phyloP scores from a whole-genome alignment of 2,797 vertebrate genomes.

The Spinus olivaceus region DNA sequence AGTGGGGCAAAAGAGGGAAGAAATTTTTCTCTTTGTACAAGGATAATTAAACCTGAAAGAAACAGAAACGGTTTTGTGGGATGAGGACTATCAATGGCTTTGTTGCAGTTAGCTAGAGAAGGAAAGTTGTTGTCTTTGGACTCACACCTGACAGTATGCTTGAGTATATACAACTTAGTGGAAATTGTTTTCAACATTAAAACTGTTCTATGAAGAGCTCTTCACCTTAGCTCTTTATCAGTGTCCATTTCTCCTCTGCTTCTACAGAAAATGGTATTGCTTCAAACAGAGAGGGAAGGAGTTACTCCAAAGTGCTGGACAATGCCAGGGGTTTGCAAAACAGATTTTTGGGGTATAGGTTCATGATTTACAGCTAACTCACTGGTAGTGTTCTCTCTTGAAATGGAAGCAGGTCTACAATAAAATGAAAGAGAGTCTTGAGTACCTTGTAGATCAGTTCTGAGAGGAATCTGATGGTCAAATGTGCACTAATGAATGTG shows the following conservation, averaged over 20 bases:
- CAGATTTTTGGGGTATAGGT: neutral
- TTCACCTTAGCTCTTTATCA: neutral
- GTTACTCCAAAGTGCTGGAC: neutral
- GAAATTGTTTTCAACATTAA: neutral
- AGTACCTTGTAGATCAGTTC: neutral
- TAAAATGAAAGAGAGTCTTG: neutral
- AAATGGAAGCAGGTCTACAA: neutral
- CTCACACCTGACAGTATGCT: neutral
- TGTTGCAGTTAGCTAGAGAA: neutral
- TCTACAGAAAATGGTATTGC: neutral
- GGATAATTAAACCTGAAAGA: neutral
- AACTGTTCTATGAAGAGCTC: neutral
- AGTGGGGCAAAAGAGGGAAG: neutral
- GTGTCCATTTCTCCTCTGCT: neutral
- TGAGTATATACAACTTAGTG: neutral
- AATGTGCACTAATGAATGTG: neutral
- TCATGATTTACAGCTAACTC: neutral
- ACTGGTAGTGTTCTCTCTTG: neutral
- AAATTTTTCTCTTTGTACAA: neutral
- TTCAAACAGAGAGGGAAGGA: neutral
- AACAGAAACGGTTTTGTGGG: neutral
- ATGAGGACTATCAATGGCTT: neutral
- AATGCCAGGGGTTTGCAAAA: neutral
- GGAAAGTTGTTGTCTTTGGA: neutral
- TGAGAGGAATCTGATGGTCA: neutral